A percentile compares a stretch with the other conserved stretches of the same genome.
Evolutionary conservation across 2,888 invertebrate genomes (phyloP).

Genomic region (Lucinisca nassula): DNA sequence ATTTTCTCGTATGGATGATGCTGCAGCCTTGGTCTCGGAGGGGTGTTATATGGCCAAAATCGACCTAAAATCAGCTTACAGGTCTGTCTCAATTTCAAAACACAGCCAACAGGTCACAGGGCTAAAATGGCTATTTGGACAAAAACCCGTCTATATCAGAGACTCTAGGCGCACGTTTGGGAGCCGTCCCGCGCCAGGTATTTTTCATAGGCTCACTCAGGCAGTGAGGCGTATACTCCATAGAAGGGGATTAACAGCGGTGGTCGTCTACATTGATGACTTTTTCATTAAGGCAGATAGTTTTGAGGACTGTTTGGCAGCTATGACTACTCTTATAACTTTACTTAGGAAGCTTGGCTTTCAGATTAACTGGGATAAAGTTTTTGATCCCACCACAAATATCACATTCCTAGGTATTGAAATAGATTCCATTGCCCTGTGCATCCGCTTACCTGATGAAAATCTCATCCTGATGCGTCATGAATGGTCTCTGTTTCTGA

Average conservation of each 20-base stretch:
- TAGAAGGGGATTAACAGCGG: neutral
- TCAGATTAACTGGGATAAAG: slow-evolving; percentile 31
- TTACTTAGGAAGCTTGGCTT: slow-evolving; percentile 30
- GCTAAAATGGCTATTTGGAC: too few species aligned
- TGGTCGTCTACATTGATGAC: slow-evolving; percentile 34
- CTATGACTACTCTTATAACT: neutral
- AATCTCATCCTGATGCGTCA: neutral
- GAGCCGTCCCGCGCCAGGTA: too few species aligned
- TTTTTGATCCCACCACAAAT: neutral
- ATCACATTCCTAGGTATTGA: slow-evolving; percentile 10
- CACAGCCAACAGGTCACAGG: too few species aligned
- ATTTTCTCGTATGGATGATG: too few species aligned
- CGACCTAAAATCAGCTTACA: too few species aligned
- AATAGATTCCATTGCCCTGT: neutral
- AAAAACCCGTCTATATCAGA: too few species aligned
- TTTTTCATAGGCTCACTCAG: slow-evolving; percentile 30
- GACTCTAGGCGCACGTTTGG: too few species aligned
- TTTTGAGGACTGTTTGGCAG: neutral
- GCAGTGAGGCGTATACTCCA: slow-evolving; percentile 30
- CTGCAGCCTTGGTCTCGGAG: too few species aligned
- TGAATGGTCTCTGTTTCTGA: neutral
- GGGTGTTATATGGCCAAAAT: too few species aligned
- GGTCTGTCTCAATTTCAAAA: too few species aligned
- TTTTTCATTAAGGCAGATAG: slow-evolving; percentile 19
- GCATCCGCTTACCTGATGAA: slow-evolving; percentile 6